Base-by-base conservation (phyloP, 2,113 vertebrate species). In the Poeciliopsis turrubarensis region DNA sequence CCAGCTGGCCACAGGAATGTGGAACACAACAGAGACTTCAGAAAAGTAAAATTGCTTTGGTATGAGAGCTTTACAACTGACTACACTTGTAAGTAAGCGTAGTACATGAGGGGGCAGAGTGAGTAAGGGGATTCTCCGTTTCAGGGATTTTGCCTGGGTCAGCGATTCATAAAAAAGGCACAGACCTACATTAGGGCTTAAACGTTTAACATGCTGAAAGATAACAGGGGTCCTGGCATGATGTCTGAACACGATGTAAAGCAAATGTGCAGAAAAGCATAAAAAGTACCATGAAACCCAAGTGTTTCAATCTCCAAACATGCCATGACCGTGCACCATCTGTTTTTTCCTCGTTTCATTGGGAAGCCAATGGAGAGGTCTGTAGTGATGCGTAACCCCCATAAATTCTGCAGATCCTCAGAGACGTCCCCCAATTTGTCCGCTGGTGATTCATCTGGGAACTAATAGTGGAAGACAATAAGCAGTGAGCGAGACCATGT, bases 291-390 rank as follows among this genome's bases (percentile, higher is more conserved):
- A 86, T 94, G 90, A 93, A 93, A 94, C 86, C 76, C 64, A 85
- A 93, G 80, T 92, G 92, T 93, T 92, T 92, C 92, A 92, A 86
- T 91, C 83, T 93, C 89, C 89, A 90, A 94, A 91, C 89, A 83
- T 72, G 89, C 89, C 88, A 86, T 90, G 92, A 92, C 91, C 78
- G 68, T 71, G 63, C 80, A 57, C 88, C 94, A 94, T 94, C 92
- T 95, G 93, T 93, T 93, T 92, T 62, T 75, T 78, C 86, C 87
- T 77, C 0, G 70, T 90, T 85, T 79, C 88, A 80, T 68, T 75
- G 63, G 68, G 83, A 82, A 88, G 74, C 89, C 87, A 78, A 68
- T 75, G 84, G 71, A 86, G 87, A 90, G 89, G 89, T 91, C 89
- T 83, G 87, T 79, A 84, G 85, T 78, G 88, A 93, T 91, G 88